These are phyloP conservation scores for Meles meles DNA, from an alignment of 2,113 vertebrate genomes.

Conservation along the genomic window DNA sequence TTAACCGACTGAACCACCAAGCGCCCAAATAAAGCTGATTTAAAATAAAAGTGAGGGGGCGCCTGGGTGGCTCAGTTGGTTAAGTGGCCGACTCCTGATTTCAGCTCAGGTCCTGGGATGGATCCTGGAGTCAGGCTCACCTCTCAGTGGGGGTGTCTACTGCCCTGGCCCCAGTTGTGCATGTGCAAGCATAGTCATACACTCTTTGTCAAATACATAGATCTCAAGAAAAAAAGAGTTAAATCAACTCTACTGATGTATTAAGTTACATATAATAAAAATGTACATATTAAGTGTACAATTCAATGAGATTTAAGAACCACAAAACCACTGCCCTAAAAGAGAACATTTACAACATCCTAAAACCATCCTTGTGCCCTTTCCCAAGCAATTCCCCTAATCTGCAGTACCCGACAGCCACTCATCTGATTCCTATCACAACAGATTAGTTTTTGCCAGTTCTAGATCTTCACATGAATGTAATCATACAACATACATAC, in stretches of 20 bases:
- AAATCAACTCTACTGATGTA: neutral
- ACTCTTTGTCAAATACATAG: neutral
- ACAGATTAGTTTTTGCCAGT: neutral
- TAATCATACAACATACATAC: neutral
- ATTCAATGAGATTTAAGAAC: neutral
- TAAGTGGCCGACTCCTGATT: neutral
- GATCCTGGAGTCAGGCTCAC: neutral
- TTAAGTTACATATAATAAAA: conserved; percentile 17
- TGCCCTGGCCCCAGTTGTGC: neutral
- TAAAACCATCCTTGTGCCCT: neutral
- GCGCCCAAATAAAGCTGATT: neutral
- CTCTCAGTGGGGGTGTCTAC: neutral
- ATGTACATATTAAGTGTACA: neutral
- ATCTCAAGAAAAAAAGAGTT: neutral
- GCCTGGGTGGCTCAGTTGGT: neutral
- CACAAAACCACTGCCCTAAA: neutral
- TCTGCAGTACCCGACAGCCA: neutral
- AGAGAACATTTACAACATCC: neutral
- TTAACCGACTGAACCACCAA: neutral
- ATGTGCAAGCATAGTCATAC: neutral
- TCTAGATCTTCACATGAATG: neutral
- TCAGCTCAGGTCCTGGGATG: neutral
- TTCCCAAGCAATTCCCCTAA: neutral
- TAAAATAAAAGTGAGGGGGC: too few species aligned
- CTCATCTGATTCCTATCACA: neutral